Evolutionary conservation across 2,888 invertebrate genomes (phyloP).

Genomic region (Euplexia lucipara): DNA sequence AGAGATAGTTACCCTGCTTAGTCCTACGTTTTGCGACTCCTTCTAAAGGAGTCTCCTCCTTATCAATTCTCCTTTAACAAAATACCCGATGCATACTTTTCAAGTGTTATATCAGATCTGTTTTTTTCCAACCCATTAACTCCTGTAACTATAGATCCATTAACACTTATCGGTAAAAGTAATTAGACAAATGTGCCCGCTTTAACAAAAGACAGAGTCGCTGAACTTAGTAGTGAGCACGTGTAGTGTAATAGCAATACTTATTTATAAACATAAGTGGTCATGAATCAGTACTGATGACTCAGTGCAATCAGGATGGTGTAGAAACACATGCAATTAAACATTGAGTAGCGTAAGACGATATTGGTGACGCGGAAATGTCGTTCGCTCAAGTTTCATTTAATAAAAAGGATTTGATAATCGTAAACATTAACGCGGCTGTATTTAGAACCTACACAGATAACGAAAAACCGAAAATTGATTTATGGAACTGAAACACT

Average conservation of each 20-base stretch:
- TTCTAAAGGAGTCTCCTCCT: no score
- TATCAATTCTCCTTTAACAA: not conserved
- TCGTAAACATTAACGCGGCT: no score
- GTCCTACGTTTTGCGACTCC: not conserved
- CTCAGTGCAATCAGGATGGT: conserved; percentile 34
- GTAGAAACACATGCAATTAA: conserved; percentile 23
- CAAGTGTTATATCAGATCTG: not conserved
- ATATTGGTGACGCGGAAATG: conserved; percentile 22
- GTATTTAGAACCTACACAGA: no score
- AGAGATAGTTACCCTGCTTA: not conserved
- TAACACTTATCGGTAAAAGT: conserved; percentile 16
- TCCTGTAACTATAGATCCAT: conserved; percentile 22
- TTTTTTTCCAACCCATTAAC: conserved; percentile 28
- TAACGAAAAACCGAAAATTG: no score
- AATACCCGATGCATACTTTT: not conserved
- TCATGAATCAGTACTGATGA: conserved; percentile 68
- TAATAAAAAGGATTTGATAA: no score
- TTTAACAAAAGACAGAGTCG: conserved; percentile 50
- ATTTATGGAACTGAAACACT: no score
- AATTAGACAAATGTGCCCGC: conserved; percentile 38
- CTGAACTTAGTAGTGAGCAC: conserved; percentile 45
- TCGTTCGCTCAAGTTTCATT: not conserved
- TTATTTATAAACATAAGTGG: conserved; percentile 65
- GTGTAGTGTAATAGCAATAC: conserved; percentile 31
- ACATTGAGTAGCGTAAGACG: conserved; percentile 9